phyloP scores from a whole-genome alignment of 1,140 invertebrate genomes.

The Drosophila subpulchrella region DNA sequence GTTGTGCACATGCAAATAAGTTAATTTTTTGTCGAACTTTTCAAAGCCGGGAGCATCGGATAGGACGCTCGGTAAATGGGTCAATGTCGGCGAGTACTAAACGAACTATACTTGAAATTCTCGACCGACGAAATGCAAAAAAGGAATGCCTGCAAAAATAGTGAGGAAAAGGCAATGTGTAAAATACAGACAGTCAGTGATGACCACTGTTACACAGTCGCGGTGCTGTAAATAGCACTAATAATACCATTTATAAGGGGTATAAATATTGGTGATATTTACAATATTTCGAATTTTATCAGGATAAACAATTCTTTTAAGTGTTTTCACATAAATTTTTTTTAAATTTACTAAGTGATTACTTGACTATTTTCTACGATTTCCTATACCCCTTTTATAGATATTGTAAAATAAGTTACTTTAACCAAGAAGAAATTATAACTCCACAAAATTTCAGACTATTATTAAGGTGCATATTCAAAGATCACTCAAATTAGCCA shows the following conservation, averaged over 20 bases:
- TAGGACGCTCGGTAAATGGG: slow-evolving; percentile 43
- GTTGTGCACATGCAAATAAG: slow-evolving; percentile 24
- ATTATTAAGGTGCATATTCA: too few species aligned
- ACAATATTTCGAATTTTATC: background rate
- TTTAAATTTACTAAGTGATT: too few species aligned
- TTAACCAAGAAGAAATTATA: too few species aligned
- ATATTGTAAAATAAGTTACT: too few species aligned
- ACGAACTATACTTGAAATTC: slow-evolving; percentile 54
- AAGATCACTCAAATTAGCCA: too few species aligned
- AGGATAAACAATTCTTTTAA: background rate
- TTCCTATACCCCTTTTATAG: too few species aligned
- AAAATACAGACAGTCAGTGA: slow-evolving; percentile 26
- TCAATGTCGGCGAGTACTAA: slow-evolving; percentile 68
- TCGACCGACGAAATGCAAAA: slow-evolving; percentile 4
- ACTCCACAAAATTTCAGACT: too few species aligned
- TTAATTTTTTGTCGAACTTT: slow-evolving; percentile 22
- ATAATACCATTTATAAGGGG: background rate
- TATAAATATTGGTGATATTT: background rate
- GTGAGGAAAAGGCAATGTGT: slow-evolving; percentile 33
- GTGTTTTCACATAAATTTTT: too few species aligned
- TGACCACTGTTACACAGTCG: slow-evolving; percentile 8
- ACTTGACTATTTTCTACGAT: too few species aligned
- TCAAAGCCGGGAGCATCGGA: slow-evolving; percentile 15
- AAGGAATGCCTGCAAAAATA: slow-evolving; percentile 19
- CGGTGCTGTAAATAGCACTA: background rate